phyloP scores from a whole-genome alignment of 2,888 invertebrate species.

The Parascotia fuliginaria region DNA sequence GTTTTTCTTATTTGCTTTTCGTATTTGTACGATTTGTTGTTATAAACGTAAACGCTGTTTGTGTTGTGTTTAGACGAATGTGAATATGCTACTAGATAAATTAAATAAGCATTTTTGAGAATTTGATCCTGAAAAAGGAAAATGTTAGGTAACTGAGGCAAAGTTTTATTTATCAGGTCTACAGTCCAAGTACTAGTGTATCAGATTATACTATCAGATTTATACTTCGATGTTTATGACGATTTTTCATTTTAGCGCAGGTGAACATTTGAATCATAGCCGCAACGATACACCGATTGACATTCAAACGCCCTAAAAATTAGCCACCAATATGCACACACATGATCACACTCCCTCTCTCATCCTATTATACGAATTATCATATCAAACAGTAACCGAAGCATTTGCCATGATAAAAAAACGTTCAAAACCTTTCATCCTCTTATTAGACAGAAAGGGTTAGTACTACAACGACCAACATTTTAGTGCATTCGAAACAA shows the following conservation, averaged over 20 bases:
- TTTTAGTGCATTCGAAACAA: conserved; percentile 18
- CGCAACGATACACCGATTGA: conserved; percentile 23
- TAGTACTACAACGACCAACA: conserved; percentile 49
- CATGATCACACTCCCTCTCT: conserved; percentile 64
- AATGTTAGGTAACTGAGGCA: too few relatives aligned
- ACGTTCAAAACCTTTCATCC: conserved; percentile 79
- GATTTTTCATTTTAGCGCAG: too few relatives aligned
- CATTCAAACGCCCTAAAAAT: conserved; percentile 53
- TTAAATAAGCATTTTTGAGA: background rate
- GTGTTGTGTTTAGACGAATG: conserved; percentile 7
- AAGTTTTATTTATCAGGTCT: too few relatives aligned
- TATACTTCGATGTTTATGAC: too few relatives aligned
- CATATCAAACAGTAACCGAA: conserved; percentile 80
- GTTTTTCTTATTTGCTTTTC: conserved; percentile 54
- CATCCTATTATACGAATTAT: conserved; percentile 80
- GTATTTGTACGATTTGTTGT: conserved; percentile 24
- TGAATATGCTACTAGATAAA: background rate
- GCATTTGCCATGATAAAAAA: conserved; percentile 71
- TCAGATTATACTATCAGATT: too few relatives aligned
- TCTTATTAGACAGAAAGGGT: conserved; percentile 79
- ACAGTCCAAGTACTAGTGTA: too few relatives aligned
- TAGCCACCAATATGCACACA: conserved; percentile 68
- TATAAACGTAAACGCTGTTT: conserved; percentile 12
- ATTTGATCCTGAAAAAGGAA: background rate
- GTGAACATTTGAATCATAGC: conserved; percentile 2